Percentiles rank a stretch among this genome's conserved stretches.
These are phyloP conservation scores for Lasiurus cinereus DNA, from an alignment of 2,113 vertebrate species.

Conservation along the genomic window DNA sequence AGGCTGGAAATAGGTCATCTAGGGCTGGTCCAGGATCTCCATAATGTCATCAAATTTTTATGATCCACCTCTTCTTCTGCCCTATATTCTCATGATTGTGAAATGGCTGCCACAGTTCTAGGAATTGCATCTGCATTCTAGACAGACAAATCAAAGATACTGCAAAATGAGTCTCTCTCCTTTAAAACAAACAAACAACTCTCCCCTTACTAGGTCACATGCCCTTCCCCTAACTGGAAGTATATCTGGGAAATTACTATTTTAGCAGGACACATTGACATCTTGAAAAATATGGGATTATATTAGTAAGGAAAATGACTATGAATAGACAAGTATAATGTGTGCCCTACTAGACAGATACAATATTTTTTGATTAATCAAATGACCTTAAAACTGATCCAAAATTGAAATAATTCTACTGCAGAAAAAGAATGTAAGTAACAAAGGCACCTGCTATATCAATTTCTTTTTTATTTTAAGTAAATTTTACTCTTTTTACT, in stretches of 20 bases:
- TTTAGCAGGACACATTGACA: background rate
- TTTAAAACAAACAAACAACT: background rate
- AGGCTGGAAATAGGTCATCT: background rate
- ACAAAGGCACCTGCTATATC: background rate
- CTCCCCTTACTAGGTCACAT: background rate
- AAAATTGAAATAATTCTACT: background rate
- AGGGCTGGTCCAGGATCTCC: background rate
- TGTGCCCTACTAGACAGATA: background rate
- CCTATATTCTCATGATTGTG: background rate
- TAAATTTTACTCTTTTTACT: background rate
- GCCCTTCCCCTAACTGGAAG: background rate
- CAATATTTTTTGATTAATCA: slow-evolving; percentile 32
- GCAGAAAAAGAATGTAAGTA: background rate
- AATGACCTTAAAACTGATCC: background rate
- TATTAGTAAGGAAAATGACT: background rate
- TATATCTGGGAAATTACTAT: background rate
- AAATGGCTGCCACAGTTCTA: background rate
- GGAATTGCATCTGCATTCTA: background rate
- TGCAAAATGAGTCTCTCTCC: background rate
- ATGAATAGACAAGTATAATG: background rate
- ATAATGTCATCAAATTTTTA: background rate
- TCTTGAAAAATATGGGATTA: slow-evolving; percentile 1
- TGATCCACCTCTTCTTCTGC: background rate
- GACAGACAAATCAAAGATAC: background rate
- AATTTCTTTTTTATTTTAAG: slow-evolving; percentile 36